Evolutionary conservation across 2,888 invertebrate species (phyloP), one percentile per base, ranked within the genome.

Genomic region (Mythimna pallens): DNA sequence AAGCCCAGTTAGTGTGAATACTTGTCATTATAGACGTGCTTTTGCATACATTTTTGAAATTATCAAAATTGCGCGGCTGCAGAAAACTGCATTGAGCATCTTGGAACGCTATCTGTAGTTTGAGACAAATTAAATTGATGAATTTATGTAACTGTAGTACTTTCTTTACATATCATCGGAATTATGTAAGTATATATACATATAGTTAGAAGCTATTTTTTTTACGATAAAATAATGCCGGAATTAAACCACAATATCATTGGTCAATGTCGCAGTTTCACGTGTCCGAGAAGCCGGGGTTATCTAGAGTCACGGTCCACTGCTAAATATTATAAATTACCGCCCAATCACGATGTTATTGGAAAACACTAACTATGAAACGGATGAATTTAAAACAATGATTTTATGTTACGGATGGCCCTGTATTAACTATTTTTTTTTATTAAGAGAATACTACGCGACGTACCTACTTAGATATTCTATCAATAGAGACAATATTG

Each of bases 241-340:
- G 8, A 12, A 14, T 8, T 70, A 25, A 47, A 47, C 25, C 17
- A 62, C 14, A 14, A 54, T 50, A 59, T 63, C 54, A 12, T 59
- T 30, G 68, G 50, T 65, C 64, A 73, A 67, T 82, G 67, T 68
- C 61, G 58, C 50, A 65, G 63, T 34, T 68, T 54, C 67, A 70
- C 70, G 58, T 70, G 67, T 22, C 54, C 30, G 47, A 70, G 54
- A 58, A 54, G 47, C 47, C 4, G 55, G 73, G 79, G 84, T 84
- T 84, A 84, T 84, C 84, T 54, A 20, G 20, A 76, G 81, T 81
- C 82, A 86, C 69, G 70, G 76, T 74, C 62, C 14, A 58, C 25
- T 65, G 75, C 79, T 72, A 81, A 65, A 59, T 72, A 65, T 47
- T 65, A 64, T 79, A 73, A 70, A 79, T 70, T 64, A 59, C 69